These are phyloP conservation scores for Triplophysa bombifrons DNA, from an alignment of 2,797 vertebrate genomes.

Conservation along the genomic window DNA sequence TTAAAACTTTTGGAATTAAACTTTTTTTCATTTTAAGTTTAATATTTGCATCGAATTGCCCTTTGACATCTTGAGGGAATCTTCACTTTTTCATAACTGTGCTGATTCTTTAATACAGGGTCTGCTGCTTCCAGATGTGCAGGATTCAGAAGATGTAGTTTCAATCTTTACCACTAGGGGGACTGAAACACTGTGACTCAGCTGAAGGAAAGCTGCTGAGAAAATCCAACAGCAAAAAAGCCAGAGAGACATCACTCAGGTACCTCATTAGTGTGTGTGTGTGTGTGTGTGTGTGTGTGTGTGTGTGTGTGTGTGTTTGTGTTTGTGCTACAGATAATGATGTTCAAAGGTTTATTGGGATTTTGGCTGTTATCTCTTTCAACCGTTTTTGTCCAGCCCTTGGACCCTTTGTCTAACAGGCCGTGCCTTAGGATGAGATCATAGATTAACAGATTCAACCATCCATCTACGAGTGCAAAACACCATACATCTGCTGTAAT, in stretches of 20 bases:
- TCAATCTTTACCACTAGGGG: slow-evolving; percentile 40
- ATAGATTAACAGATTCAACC: slow-evolving; percentile 31
- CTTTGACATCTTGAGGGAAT: not conserved
- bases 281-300: slow-evolving; percentile 49
- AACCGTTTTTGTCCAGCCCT: slow-evolving; percentile 71
- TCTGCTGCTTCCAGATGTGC: not conserved
- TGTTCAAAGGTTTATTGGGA: slow-evolving; percentile 76
- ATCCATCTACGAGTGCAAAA: slow-evolving; percentile 17
- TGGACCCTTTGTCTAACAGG: slow-evolving; percentile 66
- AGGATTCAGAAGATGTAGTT: slow-evolving; percentile 16
- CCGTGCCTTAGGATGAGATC: slow-evolving; percentile 52
- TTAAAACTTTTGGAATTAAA: no score
- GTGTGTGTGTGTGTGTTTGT: no score
- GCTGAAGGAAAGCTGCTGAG: not conserved
- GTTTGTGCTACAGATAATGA: slow-evolving; percentile 68
- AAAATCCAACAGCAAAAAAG: slow-evolving; percentile 35
- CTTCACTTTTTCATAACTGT: slow-evolving; percentile 19
- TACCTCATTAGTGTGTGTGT: slow-evolving; percentile 51
- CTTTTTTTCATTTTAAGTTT: no score
- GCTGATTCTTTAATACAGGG: slow-evolving; percentile 1
- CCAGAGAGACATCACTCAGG: slow-evolving; percentile 59
- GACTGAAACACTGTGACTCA: slow-evolving; percentile 30
- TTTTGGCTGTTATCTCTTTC: slow-evolving; percentile 76
- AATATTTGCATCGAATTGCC: no score
- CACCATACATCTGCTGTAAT: slow-evolving; percentile 44